Percentiles rank a stretch among this genome's conserved stretches.
Evolutionary conservation across 2,888 invertebrate species (phyloP).

Genomic region (Melikaiella ostensackeni): DNA sequence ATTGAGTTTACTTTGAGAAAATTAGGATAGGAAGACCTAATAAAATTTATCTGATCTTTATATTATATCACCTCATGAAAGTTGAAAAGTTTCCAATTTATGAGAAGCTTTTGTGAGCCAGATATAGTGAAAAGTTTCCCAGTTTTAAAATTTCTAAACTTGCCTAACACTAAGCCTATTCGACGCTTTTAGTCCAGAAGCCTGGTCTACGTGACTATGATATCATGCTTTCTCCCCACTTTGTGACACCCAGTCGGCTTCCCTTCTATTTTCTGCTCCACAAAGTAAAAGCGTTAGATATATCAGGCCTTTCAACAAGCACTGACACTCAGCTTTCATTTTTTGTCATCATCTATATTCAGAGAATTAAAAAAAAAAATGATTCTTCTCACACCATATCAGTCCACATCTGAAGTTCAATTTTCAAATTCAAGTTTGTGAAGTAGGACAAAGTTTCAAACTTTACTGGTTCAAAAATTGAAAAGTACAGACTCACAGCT

Average conservation of each 20-base stretch:
- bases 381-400: no score
- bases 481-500: no score
- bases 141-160: conserved; percentile 27
- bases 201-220: conserved; percentile 31
- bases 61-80: conserved; percentile 17
- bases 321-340: background rate
- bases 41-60: background rate
- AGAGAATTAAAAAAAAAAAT: background rate
- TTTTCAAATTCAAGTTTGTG: no score
- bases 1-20: no score
- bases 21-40: no score
- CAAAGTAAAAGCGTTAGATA: conserved; percentile 7
- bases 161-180: conserved; percentile 19
- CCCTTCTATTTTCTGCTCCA: conserved; percentile 1
- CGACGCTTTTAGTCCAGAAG: conserved; percentile 25
- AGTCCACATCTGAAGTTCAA: no score
- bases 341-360: background rate
- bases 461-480: no score
- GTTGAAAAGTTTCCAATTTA: conserved; percentile 34
- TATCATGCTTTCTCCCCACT: conserved; percentile 19
- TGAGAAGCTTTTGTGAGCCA: conserved; percentile 1
- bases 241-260: conserved; percentile 5
- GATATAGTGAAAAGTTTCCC: conserved; percentile 1
- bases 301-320: background rate
- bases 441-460: no score